phyloP scores from a whole-genome alignment of 2,797 vertebrate species.

The Melanotaenia pygmaea region DNA sequence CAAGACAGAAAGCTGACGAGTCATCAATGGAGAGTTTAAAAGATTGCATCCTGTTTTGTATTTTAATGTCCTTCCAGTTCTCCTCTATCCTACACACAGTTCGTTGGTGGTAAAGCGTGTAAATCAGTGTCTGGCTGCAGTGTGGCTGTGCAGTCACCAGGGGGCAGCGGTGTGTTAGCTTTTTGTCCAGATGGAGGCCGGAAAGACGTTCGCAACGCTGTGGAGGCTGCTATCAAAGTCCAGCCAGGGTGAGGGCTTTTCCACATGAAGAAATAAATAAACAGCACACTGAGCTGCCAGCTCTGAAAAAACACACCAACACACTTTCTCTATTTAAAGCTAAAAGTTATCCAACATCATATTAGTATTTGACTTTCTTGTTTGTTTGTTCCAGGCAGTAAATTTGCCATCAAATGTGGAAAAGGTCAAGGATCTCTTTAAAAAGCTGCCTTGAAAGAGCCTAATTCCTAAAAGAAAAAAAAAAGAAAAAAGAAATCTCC shows the following conservation, averaged over 20 bases:
- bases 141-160: constrained; percentile 75
- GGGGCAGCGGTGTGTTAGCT: constrained; percentile 68
- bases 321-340: background rate
- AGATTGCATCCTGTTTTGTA: background rate
- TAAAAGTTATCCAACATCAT: too few relatives aligned
- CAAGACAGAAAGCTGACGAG: background rate
- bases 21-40: background rate
- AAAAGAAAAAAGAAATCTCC: too few relatives aligned
- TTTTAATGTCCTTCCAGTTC: constrained; percentile 63
- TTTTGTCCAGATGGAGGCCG: constrained; percentile 86
- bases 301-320: background rate
- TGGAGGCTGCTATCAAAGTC: constrained; percentile 87
- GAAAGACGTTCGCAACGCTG: constrained; percentile 88
- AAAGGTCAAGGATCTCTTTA: too few relatives aligned
- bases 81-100: constrained; percentile 82
- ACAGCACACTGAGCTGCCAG: background rate
- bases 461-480: too few relatives aligned
- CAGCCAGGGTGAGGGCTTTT: constrained; percentile 81
- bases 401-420: too few relatives aligned
- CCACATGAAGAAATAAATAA: background rate
- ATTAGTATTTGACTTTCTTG: too few relatives aligned
- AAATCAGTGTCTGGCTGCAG: constrained; percentile 86
- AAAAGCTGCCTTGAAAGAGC: too few relatives aligned
- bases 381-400: too few relatives aligned
- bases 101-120: constrained; percentile 83